These are phyloP conservation scores for Cataglyphis hispanica DNA, from an alignment of 1,140 invertebrate genomes.

Conservation along the genomic window DNA sequence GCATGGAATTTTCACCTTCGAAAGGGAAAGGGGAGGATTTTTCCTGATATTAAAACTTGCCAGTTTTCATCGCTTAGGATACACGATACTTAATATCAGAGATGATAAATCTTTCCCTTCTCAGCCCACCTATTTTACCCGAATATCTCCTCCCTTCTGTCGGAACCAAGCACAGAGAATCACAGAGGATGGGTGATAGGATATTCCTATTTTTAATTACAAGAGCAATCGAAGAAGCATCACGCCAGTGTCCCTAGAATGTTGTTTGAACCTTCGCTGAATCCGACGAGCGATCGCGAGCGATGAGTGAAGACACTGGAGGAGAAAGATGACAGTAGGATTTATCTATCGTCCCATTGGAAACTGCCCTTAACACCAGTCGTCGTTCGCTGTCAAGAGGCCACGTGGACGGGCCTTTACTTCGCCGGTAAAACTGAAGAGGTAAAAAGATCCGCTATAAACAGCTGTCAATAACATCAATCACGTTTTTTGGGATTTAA, in stretches of 20 bases:
- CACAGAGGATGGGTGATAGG: not conserved
- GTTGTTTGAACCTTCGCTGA: not conserved
- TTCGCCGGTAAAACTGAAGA: too few relatives aligned
- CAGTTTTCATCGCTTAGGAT: not conserved
- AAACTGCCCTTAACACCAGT: not conserved
- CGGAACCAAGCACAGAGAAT: not conserved
- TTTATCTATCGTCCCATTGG: slow-evolving; percentile 15
- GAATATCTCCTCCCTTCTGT: not conserved
- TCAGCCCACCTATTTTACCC: not conserved
- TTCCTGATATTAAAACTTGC: not conserved
- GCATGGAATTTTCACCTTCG: not conserved
- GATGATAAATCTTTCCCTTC: not conserved
- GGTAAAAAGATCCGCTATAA: too few relatives aligned
- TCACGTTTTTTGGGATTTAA: too few relatives aligned
- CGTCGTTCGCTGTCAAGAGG: too few relatives aligned
- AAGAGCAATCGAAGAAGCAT: not conserved
- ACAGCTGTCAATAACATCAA: too few relatives aligned
- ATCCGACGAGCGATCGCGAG: not conserved
- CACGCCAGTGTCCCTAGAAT: not conserved
- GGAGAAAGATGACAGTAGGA: too few relatives aligned
- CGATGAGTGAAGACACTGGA: too few relatives aligned
- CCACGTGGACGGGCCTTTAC: too few relatives aligned
- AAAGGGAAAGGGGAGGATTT: not conserved
- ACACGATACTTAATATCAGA: not conserved
- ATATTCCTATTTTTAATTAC: not conserved